A percentile compares a stretch with the other conserved stretches of the same genome.
phyloP scores from a whole-genome alignment of 2,888 invertebrate species.

The Clistopyga incitator region DNA sequence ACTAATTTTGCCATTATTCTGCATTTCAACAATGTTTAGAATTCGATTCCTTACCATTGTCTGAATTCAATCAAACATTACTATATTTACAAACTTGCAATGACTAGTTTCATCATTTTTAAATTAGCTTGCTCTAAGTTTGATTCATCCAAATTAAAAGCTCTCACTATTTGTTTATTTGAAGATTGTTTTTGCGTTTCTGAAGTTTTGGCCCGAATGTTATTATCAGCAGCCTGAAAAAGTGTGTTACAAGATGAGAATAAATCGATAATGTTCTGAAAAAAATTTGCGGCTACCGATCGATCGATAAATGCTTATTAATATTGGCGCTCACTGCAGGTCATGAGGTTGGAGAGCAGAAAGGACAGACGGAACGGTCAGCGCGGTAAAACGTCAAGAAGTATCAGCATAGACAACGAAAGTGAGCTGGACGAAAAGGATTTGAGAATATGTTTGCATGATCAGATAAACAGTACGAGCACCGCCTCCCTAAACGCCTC shows the following conservation, averaged over 20 bases:
- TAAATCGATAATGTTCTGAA: not conserved
- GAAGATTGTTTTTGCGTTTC: not conserved
- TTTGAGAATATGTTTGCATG: conserved; percentile 81
- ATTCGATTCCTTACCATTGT: not conserved
- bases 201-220: not conserved
- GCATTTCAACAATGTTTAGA: not conserved
- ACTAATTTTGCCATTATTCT: not conserved
- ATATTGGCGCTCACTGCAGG: conserved; percentile 83
- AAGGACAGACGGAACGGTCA: conserved; percentile 83
- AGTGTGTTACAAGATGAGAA: not conserved
- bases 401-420: conserved; percentile 84
- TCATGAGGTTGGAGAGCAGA: conserved; percentile 91
- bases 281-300: not conserved
- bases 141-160: not conserved
- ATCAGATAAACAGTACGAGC: conserved; percentile 77
- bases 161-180: not conserved
- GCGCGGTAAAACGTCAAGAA: conserved; percentile 78
- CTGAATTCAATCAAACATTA: not conserved
- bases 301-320: not conserved
- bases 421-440: conserved; percentile 86
- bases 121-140: not conserved
- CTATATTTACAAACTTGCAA: too few species aligned
- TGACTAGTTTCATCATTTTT: too few species aligned
- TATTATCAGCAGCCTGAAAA: not conserved
- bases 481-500: conserved; percentile 58